These are phyloP conservation scores for Oppia nitens DNA, from an alignment of 1,140 invertebrate species.

Conservation along the genomic window DNA sequence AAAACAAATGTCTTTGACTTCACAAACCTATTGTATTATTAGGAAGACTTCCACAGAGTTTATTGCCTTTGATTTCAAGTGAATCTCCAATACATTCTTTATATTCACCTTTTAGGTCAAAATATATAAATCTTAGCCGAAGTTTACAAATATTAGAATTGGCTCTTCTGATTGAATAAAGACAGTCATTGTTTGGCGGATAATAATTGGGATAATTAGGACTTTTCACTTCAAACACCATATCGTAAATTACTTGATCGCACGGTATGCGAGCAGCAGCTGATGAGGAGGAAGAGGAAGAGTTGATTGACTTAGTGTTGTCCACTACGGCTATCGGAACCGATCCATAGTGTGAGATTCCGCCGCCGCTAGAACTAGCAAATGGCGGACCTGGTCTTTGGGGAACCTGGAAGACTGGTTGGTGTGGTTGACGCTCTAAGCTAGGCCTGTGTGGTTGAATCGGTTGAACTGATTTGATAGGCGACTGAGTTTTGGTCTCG, in stretches of 20 bases:
- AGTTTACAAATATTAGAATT: slow-evolving; percentile 20
- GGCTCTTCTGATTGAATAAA: slow-evolving; percentile 16
- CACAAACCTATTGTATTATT: slow-evolving; percentile 12
- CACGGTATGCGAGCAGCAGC: slow-evolving; percentile 17
- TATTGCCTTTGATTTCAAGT: slow-evolving; percentile 20
- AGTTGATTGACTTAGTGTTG: not conserved
- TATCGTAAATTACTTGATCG: slow-evolving; percentile 19
- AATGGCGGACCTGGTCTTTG: not conserved
- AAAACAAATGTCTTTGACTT: not conserved
- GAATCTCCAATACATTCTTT: slow-evolving; percentile 21
- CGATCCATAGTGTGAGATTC: slow-evolving; percentile 1
- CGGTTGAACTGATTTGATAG: not conserved
- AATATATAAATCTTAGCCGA: slow-evolving; percentile 19
- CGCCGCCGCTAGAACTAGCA: not conserved
- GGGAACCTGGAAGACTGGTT: too few species aligned
- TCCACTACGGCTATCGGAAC: not conserved
- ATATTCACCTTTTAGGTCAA: slow-evolving; percentile 21
- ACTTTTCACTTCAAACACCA: slow-evolving; percentile 19
- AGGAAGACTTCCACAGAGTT: slow-evolving; percentile 20
- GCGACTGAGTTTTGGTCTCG: not conserved
- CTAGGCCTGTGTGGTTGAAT: too few species aligned
- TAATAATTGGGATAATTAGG: slow-evolving; percentile 22
- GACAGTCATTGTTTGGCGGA: slow-evolving; percentile 17
- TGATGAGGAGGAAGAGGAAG: not conserved
- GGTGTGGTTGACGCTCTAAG: too few species aligned